phyloP scores from a whole-genome alignment of 2,797 vertebrate species.

The Borostomias antarcticus region DNA sequence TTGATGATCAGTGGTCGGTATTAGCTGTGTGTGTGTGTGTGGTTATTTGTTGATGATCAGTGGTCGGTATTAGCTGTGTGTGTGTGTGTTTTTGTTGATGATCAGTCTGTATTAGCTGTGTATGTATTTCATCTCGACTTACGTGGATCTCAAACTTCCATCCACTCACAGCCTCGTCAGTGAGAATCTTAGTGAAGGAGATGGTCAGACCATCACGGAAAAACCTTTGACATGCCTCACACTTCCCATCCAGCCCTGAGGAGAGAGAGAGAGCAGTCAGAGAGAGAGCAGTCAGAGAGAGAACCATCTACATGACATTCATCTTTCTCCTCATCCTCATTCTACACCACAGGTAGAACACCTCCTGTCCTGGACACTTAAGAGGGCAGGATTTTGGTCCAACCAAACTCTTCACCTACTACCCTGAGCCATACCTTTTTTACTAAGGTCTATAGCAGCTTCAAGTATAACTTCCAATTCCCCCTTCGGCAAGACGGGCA shows the following conservation, averaged over 20 bases:
- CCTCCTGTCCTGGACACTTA: too few species aligned
- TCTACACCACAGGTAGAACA: not conserved
- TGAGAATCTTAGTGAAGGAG: conserved; percentile 93
- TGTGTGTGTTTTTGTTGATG: too few species aligned
- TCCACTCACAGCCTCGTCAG: conserved; percentile 90
- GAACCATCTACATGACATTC: not conserved
- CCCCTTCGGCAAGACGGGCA: conserved; percentile 91
- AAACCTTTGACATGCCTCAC: conserved; percentile 91
- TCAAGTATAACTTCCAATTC: conserved; percentile 94
- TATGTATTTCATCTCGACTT: conserved; percentile 56
- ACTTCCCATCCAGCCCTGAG: conserved; percentile 89
- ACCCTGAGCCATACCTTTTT: conserved; percentile 80
- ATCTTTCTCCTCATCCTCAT: not conserved
- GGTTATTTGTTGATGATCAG: too few species aligned
- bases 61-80: too few species aligned
- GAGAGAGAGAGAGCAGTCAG: not conserved
- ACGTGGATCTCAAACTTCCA: conserved; percentile 95
- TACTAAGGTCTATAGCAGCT: conserved; percentile 94
- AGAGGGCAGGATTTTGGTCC: too few species aligned
- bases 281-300: not conserved
- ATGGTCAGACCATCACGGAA: conserved; percentile 90
- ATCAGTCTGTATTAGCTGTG: not conserved
- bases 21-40: not conserved
- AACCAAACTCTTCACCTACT: not conserved
- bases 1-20: not conserved